Base-by-base conservation (phyloP, 2,888 invertebrate genomes). In the Ceriagrion tenellum region DNA sequence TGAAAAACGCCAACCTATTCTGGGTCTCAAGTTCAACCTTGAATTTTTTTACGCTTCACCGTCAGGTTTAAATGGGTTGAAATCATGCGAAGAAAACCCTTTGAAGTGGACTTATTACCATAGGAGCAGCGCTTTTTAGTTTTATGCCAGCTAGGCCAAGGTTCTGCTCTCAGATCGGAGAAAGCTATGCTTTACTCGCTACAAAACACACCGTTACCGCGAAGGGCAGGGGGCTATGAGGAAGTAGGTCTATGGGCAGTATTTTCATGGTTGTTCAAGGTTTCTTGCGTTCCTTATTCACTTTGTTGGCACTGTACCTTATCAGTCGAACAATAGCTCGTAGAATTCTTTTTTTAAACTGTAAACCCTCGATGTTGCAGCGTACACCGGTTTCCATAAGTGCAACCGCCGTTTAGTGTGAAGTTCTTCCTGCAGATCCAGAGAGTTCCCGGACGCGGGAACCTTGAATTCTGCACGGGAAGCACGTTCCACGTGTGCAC, bases 241-340 rank as follows among this genome's bases (percentile, higher is more conserved):
- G 81, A 81, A 81, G 81, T 81, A 81, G 35, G 81, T 35, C 30
- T 35, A n/a, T 81, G 81, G 13, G 16, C 23, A 35, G 2, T 47
- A 26, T 35, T 13, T 81, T 16, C 81, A 13, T 81, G 26, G 26
- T 35, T n/a, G 35, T 35, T 81, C 81, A 81, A 81, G 81, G 81
- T 35, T 81, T 81, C 30, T 18, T 16, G 35, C 81, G 81, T 81
- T 30, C n/a, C 81, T 35, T 81, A 35, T 0, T 18, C 81, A 16
- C 26, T 81, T 16, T n/a, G 81, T 81, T 81, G 35, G 35, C 35
- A 6, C 81, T 81, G 30, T 35, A 26, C 35, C 16, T 81, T 81
- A 81, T 81, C 18, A 18, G 30, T 81, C 35, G 35, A 81, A 81
- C 81, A 81, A 81, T 81, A 81, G 81, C 81, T 81, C 81, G 81